Base-by-base conservation (phyloP, 2,888 invertebrate genomes). In the Hypena proboscidalis region DNA sequence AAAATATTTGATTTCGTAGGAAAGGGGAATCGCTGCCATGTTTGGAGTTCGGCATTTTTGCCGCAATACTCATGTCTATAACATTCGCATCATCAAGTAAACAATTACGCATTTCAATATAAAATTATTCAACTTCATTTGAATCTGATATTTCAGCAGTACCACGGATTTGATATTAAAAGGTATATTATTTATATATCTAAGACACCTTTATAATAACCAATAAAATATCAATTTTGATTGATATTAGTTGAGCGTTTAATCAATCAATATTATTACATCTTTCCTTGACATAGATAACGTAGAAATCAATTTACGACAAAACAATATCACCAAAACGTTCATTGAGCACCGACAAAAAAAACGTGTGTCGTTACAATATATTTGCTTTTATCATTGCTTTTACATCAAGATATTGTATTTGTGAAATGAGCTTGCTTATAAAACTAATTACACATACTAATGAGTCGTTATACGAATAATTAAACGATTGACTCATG, bases 391-490 rank as follows among this genome's bases (percentile, higher is more conserved):
- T n/a, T n/a, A 3, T 23, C 9, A 30, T 44, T 42, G 5, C 23
- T 30, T 42, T 35, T 22, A 41, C 34, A 44, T 38, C n/a, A 15
- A 37, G 19, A 3, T 8, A 45, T 41, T 10, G 41, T 26, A 21
- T 31, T 57, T 58, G 51, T 62, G 51, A 61, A 53, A 54, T 43
- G 46, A 31, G 39, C 22, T 10, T 47, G 22, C 13, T 23, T 20
- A n/a, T 4, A 11, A 11, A 6, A 8, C 29, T 9, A 19, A 21
- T 26, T 10, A 26, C 19, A 32, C 19, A n/a, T 38, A 13, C 34
- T 38, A 42, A 42, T 42, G 34, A 21, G 7, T 35, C 19, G 34
- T 37, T 42, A 38, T 9, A 32, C 35, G 32, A 23, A 32, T 31
- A 35, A 35, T 31, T 31, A 15, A 35, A 32, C 17, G 19, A n/a